Evolutionary conservation across 1,140 invertebrate species (phyloP).

Genomic region (Hydropsyche tenuis): DNA sequence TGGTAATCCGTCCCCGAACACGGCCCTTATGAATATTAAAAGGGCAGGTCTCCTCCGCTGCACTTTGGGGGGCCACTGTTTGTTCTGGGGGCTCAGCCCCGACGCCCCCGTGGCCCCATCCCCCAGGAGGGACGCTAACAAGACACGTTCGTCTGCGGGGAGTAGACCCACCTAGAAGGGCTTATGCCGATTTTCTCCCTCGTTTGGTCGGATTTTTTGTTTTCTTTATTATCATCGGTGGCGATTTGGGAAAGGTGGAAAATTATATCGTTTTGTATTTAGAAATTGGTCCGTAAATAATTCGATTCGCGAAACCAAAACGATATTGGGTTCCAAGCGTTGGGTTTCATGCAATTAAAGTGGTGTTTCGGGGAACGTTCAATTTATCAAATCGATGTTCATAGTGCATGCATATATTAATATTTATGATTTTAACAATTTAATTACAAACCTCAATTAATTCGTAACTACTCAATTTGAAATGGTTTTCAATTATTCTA

Average conservation of each 20-base stretch:
- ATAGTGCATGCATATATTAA: too few relatives aligned
- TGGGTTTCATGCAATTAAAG: too few relatives aligned
- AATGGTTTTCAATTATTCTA: too few relatives aligned
- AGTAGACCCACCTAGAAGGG: constrained; percentile 4
- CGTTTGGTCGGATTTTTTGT: constrained; percentile 20
- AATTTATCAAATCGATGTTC: too few relatives aligned
- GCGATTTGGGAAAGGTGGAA: background rate
- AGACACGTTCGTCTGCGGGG: constrained; percentile 35
- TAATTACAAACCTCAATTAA: too few relatives aligned
- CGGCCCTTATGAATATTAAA: constrained; percentile 30
- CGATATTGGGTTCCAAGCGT: too few relatives aligned
- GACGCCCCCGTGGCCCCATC: background rate
- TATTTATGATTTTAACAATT: too few relatives aligned
- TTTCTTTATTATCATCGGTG: background rate
- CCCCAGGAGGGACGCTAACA: constrained; percentile 26
- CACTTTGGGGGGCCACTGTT: background rate
- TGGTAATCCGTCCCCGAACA: constrained; percentile 18
- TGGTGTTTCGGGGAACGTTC: too few relatives aligned
- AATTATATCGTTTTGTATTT: too few relatives aligned
- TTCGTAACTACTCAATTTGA: too few relatives aligned
- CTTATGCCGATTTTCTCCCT: constrained; percentile 32
- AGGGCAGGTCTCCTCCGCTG: background rate
- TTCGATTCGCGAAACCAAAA: too few relatives aligned
- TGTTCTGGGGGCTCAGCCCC: background rate
- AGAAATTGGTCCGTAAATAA: too few relatives aligned